Evolutionary conservation across 2,888 invertebrate species (phyloP).

Genomic region (Plagiodera versicolora): DNA sequence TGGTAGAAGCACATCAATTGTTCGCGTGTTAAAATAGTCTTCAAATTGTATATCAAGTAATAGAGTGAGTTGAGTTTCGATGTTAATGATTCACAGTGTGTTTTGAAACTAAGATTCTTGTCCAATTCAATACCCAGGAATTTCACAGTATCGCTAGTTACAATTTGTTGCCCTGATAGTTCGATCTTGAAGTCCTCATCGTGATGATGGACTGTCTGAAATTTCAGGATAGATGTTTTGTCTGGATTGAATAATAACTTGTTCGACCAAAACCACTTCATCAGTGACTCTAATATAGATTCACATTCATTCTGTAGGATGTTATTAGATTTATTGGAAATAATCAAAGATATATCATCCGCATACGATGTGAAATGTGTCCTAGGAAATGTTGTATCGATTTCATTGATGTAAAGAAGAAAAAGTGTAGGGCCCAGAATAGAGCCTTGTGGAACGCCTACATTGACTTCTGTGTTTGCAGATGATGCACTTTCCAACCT

Average conservation of each 20-base stretch:
- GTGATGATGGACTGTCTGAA: too few species aligned
- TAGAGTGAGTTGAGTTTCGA: slow-evolving; percentile 4
- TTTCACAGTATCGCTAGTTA: slow-evolving; percentile 2
- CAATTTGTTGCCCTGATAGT: background rate
- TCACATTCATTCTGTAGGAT: background rate
- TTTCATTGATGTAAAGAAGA: too few species aligned
- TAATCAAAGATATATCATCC: too few species aligned
- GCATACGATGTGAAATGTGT: too few species aligned
- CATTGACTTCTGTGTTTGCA: too few species aligned
- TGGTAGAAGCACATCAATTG: background rate
- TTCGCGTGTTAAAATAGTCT: background rate
- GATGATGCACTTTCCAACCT: too few species aligned
- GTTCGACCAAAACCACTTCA: background rate
- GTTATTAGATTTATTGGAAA: too few species aligned
- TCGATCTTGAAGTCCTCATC: background rate
- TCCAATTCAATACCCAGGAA: slow-evolving; percentile 2
- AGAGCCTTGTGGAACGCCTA: too few species aligned
- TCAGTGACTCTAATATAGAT: background rate
- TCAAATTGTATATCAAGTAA: slow-evolving; percentile 4
- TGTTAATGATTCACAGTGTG: background rate
- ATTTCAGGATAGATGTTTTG: background rate
- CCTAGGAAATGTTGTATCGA: too few species aligned
- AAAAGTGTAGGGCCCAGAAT: too few species aligned
- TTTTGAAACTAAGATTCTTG: background rate
- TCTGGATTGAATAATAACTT: background rate